These are phyloP conservation scores for Microplitis manilae DNA, from an alignment of 2,888 invertebrate genomes.

Conservation along the genomic window DNA sequence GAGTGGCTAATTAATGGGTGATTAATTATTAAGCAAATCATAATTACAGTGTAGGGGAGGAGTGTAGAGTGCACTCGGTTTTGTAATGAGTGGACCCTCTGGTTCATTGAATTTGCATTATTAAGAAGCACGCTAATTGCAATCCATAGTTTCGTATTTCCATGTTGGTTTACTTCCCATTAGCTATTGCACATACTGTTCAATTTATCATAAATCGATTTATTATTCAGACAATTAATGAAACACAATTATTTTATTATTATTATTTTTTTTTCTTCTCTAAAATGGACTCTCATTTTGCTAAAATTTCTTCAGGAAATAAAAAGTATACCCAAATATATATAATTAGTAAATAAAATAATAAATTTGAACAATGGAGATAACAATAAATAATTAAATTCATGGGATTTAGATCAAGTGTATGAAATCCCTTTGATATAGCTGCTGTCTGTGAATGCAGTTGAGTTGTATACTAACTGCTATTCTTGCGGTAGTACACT, in stretches of 20 bases:
- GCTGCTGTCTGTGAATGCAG: slow-evolving; percentile 18
- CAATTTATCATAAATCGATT: slow-evolving; percentile 31
- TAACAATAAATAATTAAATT: slow-evolving; percentile 20
- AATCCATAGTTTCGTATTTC: slow-evolving; percentile 53
- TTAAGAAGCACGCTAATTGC: slow-evolving; percentile 64
- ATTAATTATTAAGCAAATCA: neutral
- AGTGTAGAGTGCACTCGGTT: slow-evolving; percentile 2
- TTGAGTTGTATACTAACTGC: slow-evolving; percentile 8
- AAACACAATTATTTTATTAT: no score
- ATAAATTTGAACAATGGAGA: neutral
- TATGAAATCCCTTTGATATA: slow-evolving; percentile 12
- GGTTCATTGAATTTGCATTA: slow-evolving; percentile 63
- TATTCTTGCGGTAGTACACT: slow-evolving; percentile 32
- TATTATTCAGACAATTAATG: neutral
- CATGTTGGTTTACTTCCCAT: slow-evolving; percentile 47
- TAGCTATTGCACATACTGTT: slow-evolving; percentile 47
- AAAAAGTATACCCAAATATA: no score
- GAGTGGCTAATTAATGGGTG: neutral
- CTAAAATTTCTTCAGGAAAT: no score
- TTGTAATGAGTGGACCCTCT: slow-evolving; percentile 49
- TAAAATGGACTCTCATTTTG: no score
- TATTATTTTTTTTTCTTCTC: no score
- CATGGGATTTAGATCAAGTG: neutral
- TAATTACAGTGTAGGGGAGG: neutral
- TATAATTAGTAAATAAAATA: neutral